A percentile compares a stretch with the other conserved stretches of the same genome.
These are phyloP conservation scores for Sorex araneus DNA, from an alignment of 2,113 vertebrate species.

Conservation along the genomic window DNA sequence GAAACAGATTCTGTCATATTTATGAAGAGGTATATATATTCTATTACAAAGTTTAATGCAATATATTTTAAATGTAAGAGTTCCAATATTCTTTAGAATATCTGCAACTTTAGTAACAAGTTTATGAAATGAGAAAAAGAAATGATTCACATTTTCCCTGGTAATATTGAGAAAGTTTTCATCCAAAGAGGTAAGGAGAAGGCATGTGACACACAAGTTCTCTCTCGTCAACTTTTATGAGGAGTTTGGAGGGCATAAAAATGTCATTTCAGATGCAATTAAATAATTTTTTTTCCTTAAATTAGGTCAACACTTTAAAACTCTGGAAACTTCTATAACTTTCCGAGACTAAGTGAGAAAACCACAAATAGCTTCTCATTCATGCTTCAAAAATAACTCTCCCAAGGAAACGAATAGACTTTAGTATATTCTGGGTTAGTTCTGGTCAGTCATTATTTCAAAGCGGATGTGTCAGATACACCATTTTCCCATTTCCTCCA, in stretches of 20 bases:
- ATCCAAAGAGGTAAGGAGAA: background rate
- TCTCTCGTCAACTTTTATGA: background rate
- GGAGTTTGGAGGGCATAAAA: background rate
- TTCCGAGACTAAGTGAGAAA: background rate
- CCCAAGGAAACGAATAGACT: background rate
- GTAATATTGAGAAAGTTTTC: slow-evolving; percentile 11
- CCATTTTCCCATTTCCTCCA: background rate
- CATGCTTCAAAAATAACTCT: background rate
- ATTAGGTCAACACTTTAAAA: slow-evolving; percentile 8
- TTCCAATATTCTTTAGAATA: slow-evolving; percentile 2
- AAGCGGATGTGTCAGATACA: background rate
- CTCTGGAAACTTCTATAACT: background rate
- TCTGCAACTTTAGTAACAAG: slow-evolving; percentile 16
- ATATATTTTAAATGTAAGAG: too few species aligned
- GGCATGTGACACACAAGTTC: background rate
- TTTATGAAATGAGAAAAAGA: background rate
- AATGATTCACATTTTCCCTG: slow-evolving; percentile 4
- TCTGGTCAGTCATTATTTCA: slow-evolving; percentile 40
- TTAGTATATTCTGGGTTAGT: slow-evolving; percentile 19
- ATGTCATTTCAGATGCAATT: background rate
- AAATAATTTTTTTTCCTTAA: background rate
- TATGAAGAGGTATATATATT: background rate
- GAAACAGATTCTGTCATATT: slow-evolving; percentile 4
- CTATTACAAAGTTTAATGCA: background rate
- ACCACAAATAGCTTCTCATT: background rate